Conservation (phyloP, 2,113 vertebrate genomes). For the Paratilapia polleni region DNA sequence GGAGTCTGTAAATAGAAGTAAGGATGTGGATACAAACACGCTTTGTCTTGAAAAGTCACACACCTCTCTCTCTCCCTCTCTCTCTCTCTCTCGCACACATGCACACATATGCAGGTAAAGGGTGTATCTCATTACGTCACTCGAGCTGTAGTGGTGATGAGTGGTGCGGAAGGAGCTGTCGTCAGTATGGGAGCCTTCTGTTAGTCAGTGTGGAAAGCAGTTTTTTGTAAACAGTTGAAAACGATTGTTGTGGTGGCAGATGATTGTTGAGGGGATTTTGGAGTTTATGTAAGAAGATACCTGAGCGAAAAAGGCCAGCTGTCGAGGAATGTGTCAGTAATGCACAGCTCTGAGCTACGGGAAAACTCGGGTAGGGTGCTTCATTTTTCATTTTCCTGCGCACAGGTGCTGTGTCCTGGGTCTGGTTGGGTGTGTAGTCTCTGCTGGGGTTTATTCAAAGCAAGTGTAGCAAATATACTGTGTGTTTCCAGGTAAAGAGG, state of each 20-base stretch:
- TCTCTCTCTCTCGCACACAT: neutral
- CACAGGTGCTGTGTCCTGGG: conserved; percentile 18
- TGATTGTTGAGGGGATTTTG: conserved; percentile 22
- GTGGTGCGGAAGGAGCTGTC: conserved; percentile 60
- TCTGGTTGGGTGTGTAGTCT: neutral
- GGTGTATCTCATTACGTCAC: conserved; percentile 68
- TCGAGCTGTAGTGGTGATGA: conserved; percentile 44
- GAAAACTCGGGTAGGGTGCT: conserved; percentile 51
- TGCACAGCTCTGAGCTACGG: conserved; percentile 24
- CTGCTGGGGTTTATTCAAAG: conserved; percentile 18
- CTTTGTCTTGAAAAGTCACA: conserved; percentile 42
- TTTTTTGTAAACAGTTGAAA: conserved; percentile 18
- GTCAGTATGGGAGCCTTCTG: conserved; percentile 16
- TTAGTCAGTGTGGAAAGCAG: neutral
- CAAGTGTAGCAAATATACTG: neutral
- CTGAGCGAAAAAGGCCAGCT: neutral
- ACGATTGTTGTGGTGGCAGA: neutral
- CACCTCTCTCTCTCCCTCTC: conserved; percentile 3
- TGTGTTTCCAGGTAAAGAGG: neutral
- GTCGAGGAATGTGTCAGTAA: conserved; percentile 43
- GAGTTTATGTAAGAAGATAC: conserved; percentile 24
- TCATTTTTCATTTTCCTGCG: neutral
- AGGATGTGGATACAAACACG: conserved; percentile 47
- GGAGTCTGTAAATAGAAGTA: conserved; percentile 57
- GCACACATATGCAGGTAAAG: conserved; percentile 49